Conservation (phyloP, 1,140 invertebrate genomes). For the Macrobrachium nipponense region DNA sequence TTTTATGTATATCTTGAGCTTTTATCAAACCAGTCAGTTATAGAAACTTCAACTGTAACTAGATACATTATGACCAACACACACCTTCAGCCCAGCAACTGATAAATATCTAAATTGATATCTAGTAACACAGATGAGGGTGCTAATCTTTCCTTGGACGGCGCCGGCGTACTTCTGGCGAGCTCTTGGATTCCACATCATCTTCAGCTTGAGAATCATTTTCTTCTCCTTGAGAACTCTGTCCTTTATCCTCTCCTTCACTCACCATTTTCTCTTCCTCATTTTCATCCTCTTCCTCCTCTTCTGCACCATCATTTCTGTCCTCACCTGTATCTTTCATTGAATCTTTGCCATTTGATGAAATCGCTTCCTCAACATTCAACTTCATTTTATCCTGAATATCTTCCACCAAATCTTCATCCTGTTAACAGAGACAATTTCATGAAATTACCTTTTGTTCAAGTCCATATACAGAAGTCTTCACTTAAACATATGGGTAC, state of each 20-base stretch:
- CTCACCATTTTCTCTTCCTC: conserved; percentile 66
- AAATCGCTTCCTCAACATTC: background rate
- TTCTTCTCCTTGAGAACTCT: conserved; percentile 64
- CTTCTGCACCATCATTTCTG: conserved; percentile 52
- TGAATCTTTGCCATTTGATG: conserved; percentile 64
- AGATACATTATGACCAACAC: too few species aligned
- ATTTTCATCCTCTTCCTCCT: conserved; percentile 40
- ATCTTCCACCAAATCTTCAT: conserved; percentile 55
- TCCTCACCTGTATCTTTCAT: conserved; percentile 65
- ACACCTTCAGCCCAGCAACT: too few species aligned
- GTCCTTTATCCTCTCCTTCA: conserved; percentile 51
- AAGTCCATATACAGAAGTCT: too few species aligned
- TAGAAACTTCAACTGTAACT: too few species aligned
- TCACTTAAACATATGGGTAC: too few species aligned
- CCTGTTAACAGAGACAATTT: conserved; percentile 23
- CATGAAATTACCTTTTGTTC: background rate
- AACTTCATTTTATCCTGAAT: conserved; percentile 10
- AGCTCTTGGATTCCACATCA: conserved; percentile 70
- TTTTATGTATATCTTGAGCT: too few species aligned
- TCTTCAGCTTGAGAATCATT: conserved; percentile 69
- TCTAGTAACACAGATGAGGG: too few species aligned
- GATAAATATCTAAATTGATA: too few species aligned
- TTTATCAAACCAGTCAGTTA: too few species aligned
- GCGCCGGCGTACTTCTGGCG: conserved; percentile 72
- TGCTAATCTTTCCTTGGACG: conserved; percentile 75